These are phyloP conservation scores for Catharus fuscescens DNA, from an alignment of 2,113 vertebrate species.

Conservation along the genomic window DNA sequence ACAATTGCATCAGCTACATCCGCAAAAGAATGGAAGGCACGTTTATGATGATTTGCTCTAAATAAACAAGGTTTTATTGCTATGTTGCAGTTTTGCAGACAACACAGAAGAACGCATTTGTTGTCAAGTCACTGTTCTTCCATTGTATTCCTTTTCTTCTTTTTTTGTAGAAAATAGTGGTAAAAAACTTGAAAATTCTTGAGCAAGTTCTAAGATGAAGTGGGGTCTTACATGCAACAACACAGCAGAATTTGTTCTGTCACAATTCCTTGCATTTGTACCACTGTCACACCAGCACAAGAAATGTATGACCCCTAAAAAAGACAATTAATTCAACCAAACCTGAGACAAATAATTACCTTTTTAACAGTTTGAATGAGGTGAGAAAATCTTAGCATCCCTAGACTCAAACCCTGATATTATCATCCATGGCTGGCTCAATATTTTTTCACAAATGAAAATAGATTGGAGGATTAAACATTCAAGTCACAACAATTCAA, in stretches of 20 bases:
- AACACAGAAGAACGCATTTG: background rate
- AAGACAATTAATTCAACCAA: background rate
- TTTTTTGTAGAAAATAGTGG: background rate
- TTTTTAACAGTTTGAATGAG: background rate
- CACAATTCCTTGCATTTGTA: background rate
- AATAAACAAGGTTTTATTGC: background rate
- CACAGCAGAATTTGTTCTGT: background rate
- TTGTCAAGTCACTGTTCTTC: background rate
- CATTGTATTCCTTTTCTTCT: background rate
- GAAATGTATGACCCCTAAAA: background rate
- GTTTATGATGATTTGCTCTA: background rate
- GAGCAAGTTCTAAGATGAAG: background rate
- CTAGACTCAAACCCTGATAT: background rate
- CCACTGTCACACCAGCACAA: background rate
- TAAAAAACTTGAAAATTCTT: background rate
- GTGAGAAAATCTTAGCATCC: conserved; percentile 24
- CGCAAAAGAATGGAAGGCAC: background rate
- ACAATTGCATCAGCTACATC: background rate
- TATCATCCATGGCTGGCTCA: background rate
- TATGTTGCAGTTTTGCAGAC: background rate
- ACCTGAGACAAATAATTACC: conserved; percentile 22
- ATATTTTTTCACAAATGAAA: conserved; percentile 28
- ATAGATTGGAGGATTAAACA: conserved; percentile 14
- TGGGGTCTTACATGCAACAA: background rate
- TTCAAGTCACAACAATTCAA: conserved; percentile 46